Evolutionary conservation across 2,888 invertebrate species (phyloP), one percentile per base, ranked within the genome.

Genomic region (Tinea semifulvella): DNA sequence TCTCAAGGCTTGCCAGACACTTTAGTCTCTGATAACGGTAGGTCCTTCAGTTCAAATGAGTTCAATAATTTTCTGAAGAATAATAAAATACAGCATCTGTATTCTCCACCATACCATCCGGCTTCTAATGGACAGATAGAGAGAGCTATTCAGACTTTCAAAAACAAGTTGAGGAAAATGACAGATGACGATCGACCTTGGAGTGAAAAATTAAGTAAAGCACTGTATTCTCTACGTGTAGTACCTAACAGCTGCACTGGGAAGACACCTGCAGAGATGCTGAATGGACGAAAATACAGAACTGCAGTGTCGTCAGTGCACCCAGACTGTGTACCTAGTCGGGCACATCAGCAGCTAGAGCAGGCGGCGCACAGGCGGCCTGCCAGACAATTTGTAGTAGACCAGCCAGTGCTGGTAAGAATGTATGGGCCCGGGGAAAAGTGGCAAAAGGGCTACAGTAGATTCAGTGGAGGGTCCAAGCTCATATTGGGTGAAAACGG

Each of bases 181-280:
- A 22, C 11, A 14, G 39, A 6, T 19, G 4, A 2, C 17, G n/a
- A n/a, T n/a, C n/a, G n/a, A n/a, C 5, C 3, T n/a, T 20, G 7
- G 3, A 17, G 13, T 39, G 13, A 19, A 4, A 39, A 8, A 8
- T 39, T 39, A 39, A 18, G 19, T 3, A 20, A 11, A 19, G 2
- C 19, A 3, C n/a, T 39, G 13, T 39, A 11, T 5, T 6, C 14
- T 10, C n/a, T 19, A 22, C 3, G 19, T 6, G 19, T 20, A n/a
- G 19, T 20, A 3, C 39, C 39, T n/a, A 39, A 22, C n/a, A 39
- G 19, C 4, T n/a, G 11, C 5, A 39, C 20, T 19, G 13, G n/a
- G 3, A 39, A 39, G 13, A 16, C 19, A n/a, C 39, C 39, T 39
- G 18, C 39, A 5, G 39, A 39, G 19, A n/a, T 39, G 3, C 11